Percentiles rank a stretch among this genome's conserved stretches.
Conservation (phyloP, 2,888 invertebrate genomes). For the Cylloceria caligata region DNA sequence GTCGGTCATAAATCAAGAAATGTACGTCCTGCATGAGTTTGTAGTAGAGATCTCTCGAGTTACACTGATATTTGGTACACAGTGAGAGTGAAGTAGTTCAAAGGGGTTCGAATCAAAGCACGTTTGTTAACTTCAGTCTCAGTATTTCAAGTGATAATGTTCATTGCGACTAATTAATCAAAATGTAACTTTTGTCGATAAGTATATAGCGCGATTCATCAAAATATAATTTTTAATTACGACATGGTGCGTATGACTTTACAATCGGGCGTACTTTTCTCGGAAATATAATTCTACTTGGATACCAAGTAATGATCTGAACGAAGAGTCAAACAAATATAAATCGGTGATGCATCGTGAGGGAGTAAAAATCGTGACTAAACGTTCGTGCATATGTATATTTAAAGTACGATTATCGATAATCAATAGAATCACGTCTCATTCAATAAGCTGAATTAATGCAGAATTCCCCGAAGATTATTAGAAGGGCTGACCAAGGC, state of each 20-base stretch:
- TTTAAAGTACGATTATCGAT: slow-evolving; percentile 43
- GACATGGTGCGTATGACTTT: slow-evolving; percentile 2
- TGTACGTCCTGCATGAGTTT: slow-evolving; percentile 1
- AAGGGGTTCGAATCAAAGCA: background rate
- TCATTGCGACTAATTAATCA: slow-evolving; percentile 61
- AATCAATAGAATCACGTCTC: slow-evolving; percentile 46
- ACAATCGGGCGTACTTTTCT: slow-evolving; percentile 32
- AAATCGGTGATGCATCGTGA: slow-evolving; percentile 14
- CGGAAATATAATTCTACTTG: slow-evolving; percentile 16
- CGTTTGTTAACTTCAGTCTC: slow-evolving; percentile 28
- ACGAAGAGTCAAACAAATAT: slow-evolving; percentile 1
- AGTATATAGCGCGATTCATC: slow-evolving; percentile 16
- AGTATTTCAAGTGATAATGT: slow-evolving; percentile 37
- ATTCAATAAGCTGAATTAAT: slow-evolving; percentile 10
- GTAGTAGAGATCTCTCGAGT: slow-evolving; percentile 7
- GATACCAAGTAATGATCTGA: slow-evolving; percentile 12
- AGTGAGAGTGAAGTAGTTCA: background rate
- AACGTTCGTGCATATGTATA: slow-evolving; percentile 39
- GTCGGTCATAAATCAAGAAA: slow-evolving; percentile 49
- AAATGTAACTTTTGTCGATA: slow-evolving; percentile 50
- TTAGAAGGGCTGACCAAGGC: slow-evolving; percentile 60
- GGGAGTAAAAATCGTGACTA: slow-evolving; percentile 33
- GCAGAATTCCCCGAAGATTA: slow-evolving; percentile 60
- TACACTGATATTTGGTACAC: background rate
- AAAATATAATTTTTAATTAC: slow-evolving; percentile 47